Conservation (phyloP, 2,797 vertebrate species). For the Arrhamphus sclerolepis region DNA sequence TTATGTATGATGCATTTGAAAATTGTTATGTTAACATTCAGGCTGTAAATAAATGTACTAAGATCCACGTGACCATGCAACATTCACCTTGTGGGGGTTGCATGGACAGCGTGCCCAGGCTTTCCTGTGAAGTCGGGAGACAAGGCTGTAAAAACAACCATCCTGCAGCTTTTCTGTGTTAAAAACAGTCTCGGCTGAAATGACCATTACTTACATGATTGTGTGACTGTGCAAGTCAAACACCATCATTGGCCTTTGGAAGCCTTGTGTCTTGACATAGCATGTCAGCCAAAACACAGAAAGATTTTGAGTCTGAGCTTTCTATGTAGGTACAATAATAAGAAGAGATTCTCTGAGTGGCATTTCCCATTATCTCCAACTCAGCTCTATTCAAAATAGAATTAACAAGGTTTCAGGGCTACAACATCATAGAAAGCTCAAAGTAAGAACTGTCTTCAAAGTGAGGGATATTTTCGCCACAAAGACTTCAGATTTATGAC, state of each 20-base stretch:
- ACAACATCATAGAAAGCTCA: constrained; percentile 78
- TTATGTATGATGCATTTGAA: constrained; percentile 73
- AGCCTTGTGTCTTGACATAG: constrained; percentile 78
- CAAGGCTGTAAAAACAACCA: constrained; percentile 66
- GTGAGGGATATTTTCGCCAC: constrained; percentile 40
- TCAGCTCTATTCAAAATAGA: constrained; percentile 24
- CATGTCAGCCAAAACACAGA: constrained; percentile 53
- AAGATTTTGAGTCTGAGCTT: constrained; percentile 74
- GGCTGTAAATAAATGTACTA: constrained; percentile 33
- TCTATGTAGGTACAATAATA: constrained; percentile 62
- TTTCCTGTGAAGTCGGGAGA: constrained; percentile 74
- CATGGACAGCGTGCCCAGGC: constrained; percentile 61
- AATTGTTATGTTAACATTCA: constrained; percentile 58
- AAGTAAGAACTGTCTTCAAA: constrained; percentile 54
- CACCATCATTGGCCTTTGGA: constrained; percentile 41
- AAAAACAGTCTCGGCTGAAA: constrained; percentile 43
- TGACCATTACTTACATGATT: constrained; percentile 5
- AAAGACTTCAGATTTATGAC: constrained; percentile 80
- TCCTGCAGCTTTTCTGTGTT: constrained; percentile 54
- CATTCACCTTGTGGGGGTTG: constrained; percentile 63
- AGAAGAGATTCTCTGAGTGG: constrained; percentile 20
- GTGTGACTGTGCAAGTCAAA: constrained; percentile 35
- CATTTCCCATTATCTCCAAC: constrained; percentile 20
- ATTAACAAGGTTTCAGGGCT: constrained; percentile 9
- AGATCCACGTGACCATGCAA: constrained; percentile 58